These are phyloP conservation scores for Cuniculus paca DNA, from an alignment of 2,797 vertebrate genomes.

Conservation along the genomic window DNA sequence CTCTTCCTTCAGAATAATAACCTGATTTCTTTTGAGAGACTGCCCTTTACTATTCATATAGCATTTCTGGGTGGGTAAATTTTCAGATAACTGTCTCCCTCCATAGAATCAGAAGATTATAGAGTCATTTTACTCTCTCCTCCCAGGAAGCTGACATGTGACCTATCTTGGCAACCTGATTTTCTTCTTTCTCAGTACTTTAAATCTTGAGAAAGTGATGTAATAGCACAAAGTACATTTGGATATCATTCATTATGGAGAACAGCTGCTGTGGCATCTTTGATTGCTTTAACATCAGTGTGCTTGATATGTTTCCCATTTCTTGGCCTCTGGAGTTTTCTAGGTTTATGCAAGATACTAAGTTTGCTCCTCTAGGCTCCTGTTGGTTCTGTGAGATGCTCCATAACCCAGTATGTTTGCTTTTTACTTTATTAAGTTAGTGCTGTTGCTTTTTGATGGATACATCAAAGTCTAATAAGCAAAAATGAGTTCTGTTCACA, in stretches of 20 bases:
- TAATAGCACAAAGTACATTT: neutral
- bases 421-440: constrained; percentile 1
- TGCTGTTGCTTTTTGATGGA: neutral
- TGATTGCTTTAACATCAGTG: fast-evolving
- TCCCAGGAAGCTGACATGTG: neutral
- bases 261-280: neutral
- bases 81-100: neutral
- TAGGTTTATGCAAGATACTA: neutral
- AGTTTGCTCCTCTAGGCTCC: neutral
- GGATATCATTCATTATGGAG: neutral
- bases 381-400: neutral
- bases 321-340: neutral
- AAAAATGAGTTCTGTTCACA: neutral
- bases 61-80: neutral
- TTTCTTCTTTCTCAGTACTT: neutral
- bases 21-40: constrained; percentile 22
- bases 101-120: neutral
- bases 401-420: neutral
- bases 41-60: neutral
- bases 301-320: neutral
- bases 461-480: neutral
- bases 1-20: neutral
- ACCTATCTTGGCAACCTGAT: neutral
- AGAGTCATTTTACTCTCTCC: neutral
- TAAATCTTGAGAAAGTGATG: neutral